A percentile compares a stretch with the other conserved stretches of the same genome.
phyloP scores from a whole-genome alignment of 2,113 vertebrate species.

The Mola mola region DNA sequence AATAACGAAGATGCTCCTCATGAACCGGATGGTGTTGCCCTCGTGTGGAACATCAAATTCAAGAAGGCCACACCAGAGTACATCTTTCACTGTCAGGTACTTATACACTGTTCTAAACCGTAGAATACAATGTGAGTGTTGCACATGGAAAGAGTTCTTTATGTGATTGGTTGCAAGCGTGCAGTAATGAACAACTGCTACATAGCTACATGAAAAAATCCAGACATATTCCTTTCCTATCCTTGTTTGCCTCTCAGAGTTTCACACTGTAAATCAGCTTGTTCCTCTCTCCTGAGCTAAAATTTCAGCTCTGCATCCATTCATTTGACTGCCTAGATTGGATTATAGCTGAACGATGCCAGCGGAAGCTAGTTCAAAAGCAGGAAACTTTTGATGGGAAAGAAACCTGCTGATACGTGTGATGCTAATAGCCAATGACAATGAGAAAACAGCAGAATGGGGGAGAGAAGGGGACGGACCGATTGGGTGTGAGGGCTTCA shows the following conservation, averaged over 20 bases:
- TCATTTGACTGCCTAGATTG: too few species aligned
- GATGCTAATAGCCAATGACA: conserved; percentile 58
- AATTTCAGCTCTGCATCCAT: too few species aligned
- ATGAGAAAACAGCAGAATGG: conserved; percentile 33
- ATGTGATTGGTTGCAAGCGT: too few species aligned
- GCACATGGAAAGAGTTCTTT: too few species aligned
- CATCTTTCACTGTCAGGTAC: conserved; percentile 97
- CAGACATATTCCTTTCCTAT: too few species aligned
- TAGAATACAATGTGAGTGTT: too few species aligned
- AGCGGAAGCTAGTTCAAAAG: conserved; percentile 18
- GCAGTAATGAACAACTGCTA: too few species aligned
- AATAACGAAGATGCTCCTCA: conserved; percentile 97
- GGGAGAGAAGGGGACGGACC: conserved; percentile 10
- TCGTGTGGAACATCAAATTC: conserved; percentile 99
- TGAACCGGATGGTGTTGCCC: conserved; percentile 94
- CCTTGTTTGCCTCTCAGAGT: too few species aligned
- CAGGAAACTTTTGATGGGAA: conserved; percentile 34
- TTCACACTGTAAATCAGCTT: too few species aligned
- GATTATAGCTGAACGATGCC: conserved; percentile 21
- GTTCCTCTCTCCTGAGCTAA: too few species aligned
- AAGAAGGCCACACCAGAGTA: conserved; percentile 98
- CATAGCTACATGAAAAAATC: too few species aligned
- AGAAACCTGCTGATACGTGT: conserved; percentile 42
- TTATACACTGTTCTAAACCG: too few species aligned
- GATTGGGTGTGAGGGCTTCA: conserved; percentile 60